Conservation (phyloP, 2,113 vertebrate genomes). For the Alethe diademata region DNA sequence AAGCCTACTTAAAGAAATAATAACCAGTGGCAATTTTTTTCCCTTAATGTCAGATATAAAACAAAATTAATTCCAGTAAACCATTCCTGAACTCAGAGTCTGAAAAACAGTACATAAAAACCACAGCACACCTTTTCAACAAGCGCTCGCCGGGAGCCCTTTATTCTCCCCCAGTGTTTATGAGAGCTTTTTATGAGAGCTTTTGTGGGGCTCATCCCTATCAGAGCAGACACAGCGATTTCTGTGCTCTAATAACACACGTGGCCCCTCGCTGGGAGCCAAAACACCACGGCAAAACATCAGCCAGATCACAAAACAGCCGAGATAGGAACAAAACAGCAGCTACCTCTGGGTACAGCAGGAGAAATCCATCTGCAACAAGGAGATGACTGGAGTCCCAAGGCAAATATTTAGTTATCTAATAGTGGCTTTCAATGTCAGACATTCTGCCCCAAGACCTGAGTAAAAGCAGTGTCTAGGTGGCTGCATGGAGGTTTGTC, state of each 20-base stretch:
- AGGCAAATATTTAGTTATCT: conserved; percentile 13
- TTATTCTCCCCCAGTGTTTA: background rate
- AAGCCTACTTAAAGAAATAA: background rate
- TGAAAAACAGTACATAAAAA: background rate
- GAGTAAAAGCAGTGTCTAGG: background rate
- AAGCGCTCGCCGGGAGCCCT: background rate
- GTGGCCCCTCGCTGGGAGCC: background rate
- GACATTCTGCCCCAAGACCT: background rate
- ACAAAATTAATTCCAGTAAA: background rate
- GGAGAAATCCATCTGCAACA: background rate
- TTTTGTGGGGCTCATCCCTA: background rate
- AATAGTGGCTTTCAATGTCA: background rate
- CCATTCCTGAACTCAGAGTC: background rate
- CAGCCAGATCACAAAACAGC: background rate
- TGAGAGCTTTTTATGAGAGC: background rate
- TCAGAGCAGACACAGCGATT: background rate
- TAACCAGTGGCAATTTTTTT: background rate
- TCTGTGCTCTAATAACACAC: background rate
- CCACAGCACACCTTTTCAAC: background rate
- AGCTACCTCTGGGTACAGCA: background rate
- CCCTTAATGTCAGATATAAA: background rate
- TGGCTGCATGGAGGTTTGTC: background rate
- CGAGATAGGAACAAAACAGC: background rate
- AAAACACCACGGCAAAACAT: background rate
- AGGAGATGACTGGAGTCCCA: background rate